phyloP scores from a whole-genome alignment of 2,113 vertebrate genomes.

The Phylloscopus trochiloides region DNA sequence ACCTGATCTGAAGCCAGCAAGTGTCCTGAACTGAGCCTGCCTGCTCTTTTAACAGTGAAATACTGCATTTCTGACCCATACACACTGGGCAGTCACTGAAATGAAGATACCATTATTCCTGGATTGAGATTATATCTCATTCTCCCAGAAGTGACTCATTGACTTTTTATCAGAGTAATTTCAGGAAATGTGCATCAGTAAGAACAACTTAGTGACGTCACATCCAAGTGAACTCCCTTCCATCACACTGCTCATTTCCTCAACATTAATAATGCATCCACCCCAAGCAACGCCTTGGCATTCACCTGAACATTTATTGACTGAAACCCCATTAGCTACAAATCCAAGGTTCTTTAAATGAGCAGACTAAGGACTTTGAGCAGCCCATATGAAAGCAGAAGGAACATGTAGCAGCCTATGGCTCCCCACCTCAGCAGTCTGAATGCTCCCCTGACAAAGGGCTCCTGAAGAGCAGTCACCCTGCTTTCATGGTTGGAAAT shows the following conservation, averaged over 20 bases:
- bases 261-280: not conserved
- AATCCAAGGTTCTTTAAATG: not conserved
- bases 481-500: not conserved
- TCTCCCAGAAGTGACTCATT: not conserved
- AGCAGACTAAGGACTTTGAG: not conserved
- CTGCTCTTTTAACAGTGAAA: not conserved
- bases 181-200: not conserved
- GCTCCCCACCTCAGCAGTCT: not conserved
- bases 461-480: not conserved
- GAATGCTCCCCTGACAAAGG: not conserved
- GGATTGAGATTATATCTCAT: not conserved
- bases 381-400: not conserved
- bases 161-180: not conserved
- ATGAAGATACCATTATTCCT: not conserved
- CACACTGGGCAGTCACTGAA: not conserved
- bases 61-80: not conserved
- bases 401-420: not conserved
- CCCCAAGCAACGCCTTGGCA: not conserved
- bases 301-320: not conserved
- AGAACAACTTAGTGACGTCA: not conserved
- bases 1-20: accelerated
- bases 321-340: not conserved
- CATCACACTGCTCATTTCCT: not conserved
- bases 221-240: not conserved
- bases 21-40: not conserved